Evolutionary conservation across 2,113 vertebrate species (phyloP).

Genomic region (Pampusana beccarii): DNA sequence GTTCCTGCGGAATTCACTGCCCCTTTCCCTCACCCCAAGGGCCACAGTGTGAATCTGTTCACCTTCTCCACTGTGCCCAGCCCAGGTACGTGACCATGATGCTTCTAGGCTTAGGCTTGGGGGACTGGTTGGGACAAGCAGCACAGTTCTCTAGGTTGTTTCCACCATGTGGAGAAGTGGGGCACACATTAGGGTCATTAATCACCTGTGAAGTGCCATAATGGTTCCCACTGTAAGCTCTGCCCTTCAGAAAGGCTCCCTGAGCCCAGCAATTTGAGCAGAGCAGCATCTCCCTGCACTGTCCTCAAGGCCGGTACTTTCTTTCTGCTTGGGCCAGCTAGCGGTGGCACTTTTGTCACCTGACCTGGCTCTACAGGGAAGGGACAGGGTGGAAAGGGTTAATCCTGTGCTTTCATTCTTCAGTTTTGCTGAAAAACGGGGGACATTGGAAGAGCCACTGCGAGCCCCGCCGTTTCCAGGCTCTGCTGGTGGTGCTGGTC

Average conservation of each 20-base stretch:
- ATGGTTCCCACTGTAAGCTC: fast-evolving
- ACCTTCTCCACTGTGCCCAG: neutral
- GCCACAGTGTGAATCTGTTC: neutral
- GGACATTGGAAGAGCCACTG: neutral
- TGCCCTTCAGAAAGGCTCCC: neutral
- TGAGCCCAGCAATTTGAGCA: neutral
- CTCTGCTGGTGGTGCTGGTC: neutral
- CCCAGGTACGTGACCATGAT: neutral
- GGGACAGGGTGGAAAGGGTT: neutral
- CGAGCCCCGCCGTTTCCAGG: neutral
- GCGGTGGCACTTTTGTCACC: neutral
- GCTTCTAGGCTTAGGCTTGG: fast-evolving
- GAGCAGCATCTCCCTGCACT: neutral
- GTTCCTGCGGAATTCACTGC: neutral
- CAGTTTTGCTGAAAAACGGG: neutral
- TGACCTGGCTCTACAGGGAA: neutral
- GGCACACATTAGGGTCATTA: neutral
- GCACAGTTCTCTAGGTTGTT: neutral
- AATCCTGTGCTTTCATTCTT: neutral
- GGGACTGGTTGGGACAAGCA: neutral
- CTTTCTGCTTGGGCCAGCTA: neutral
- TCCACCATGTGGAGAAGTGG: neutral
- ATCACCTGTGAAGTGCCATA: neutral
- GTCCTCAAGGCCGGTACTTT: neutral
- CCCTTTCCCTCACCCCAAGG: neutral